Evolutionary conservation across 1,140 invertebrate species (phyloP), one percentile per base, ranked within the genome.

Genomic region (Zophobas atratus): DNA sequence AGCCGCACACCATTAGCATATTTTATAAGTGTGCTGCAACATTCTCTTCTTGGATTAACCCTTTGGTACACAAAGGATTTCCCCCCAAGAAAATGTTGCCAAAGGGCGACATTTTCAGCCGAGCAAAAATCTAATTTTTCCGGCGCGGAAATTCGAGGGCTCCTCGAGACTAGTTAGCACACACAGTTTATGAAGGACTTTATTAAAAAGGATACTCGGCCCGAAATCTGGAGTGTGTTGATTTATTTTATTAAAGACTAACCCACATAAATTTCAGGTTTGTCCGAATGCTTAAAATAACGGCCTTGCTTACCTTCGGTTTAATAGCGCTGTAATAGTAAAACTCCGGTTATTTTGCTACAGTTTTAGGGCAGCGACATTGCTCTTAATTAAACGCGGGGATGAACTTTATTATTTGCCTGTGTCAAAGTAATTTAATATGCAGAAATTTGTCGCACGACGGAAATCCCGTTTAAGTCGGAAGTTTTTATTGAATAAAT

Each of bases 1-100:
- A 36, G 70, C 70, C 70, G 70, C 48, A 72, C 70, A 51, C 35
- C 70, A 72, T 72, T 72, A 72, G 70, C 70, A 72, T 72, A 72
- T 67, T 67, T 67, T 67, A 67, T 38, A 67, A 67, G 60, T 67
- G 39, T 67, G 38, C 60, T 67, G 60, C 60, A 34, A 36, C 43
- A n/a, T 67, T 39, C 43, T 67, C 32, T 20, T 2, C 39, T 43
- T 48, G 60, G 38, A 60, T 60, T 60, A 60, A 39, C 36, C 56
- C 35, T 60, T 39, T 36, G 36, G 36, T 67, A 43, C 2, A 43
- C 60, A 41, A 67, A 67, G 39, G 60, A 41, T 67, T 41, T 39
- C 33, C 8, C 43, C 20, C 20, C 4, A 20, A 51, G 49, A 8
- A 8, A 46, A 46, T 3, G 3, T 46, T 8, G 43, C 43, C 43